These are phyloP conservation scores for Nomada goodeniana DNA, from an alignment of 2,888 invertebrate genomes.

Conservation along the genomic window DNA sequence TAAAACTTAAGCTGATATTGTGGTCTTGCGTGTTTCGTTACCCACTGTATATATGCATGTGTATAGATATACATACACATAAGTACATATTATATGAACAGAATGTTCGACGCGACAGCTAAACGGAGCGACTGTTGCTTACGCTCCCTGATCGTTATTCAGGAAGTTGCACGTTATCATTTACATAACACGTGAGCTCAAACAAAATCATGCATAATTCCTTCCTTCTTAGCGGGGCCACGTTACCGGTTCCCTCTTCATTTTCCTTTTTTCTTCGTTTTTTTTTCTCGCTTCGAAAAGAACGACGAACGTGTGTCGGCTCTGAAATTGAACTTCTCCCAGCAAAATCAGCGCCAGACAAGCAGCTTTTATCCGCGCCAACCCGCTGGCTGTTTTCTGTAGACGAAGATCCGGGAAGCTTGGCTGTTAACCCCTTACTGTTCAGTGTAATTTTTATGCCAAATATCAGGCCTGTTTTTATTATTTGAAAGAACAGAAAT, in stretches of 20 bases:
- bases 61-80: too few relatives aligned
- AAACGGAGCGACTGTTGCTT: conserved; percentile 52
- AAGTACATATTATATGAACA: too few relatives aligned
- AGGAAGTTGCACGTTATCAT: conserved; percentile 71
- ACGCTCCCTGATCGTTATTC: conserved; percentile 68
- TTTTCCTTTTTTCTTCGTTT: conserved; percentile 8
- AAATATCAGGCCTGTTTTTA: too few relatives aligned
- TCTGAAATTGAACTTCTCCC: background rate
- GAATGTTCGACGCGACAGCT: conserved; percentile 22
- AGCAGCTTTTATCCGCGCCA: conserved; percentile 1
- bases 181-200: conserved; percentile 67
- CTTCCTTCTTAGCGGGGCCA: conserved; percentile 62
- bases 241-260: conserved; percentile 39
- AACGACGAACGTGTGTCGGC: conserved; percentile 14
- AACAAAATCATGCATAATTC: conserved; percentile 65
- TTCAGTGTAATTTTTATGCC: background rate
- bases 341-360: background rate
- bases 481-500: too few relatives aligned
- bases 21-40: too few relatives aligned
- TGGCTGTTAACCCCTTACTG: background rate
- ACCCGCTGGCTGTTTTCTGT: too few relatives aligned
- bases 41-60: too few relatives aligned
- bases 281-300: conserved; percentile 17
- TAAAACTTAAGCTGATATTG: too few relatives aligned
- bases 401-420: background rate